Evolutionary conservation across 2,888 invertebrate species (phyloP), one percentile per base, ranked within the genome.

Genomic region (Congeria kusceri): DNA sequence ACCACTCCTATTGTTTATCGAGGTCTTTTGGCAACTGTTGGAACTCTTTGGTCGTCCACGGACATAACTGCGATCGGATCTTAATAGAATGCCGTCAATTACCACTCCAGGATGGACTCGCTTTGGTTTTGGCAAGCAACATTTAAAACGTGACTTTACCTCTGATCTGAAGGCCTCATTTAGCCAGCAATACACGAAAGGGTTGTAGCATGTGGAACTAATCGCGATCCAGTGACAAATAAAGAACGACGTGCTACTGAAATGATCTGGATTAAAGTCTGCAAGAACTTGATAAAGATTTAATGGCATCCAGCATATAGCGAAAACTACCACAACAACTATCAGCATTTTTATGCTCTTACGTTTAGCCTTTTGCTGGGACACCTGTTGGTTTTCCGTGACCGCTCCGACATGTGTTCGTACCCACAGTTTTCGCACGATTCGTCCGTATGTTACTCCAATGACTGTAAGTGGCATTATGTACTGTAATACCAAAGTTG

Each of bases 161-260:
- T 89, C 91, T 20, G 87, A 86, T 25, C 94, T 90, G 85, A 94
- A 94, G 70, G 91, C 90, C 65, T 94, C 93, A 83, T 94, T 94
- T 32, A 94, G 86, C 93, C 94, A 94, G 82, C 94, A 94, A 84
- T 94, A 94, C 23, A 94, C 93, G 84, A 94, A 94, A 0, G 94
- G 94, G 79, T 94, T 94, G 86, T 93, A 94, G 83, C 94, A 94
- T 13, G 94, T 93, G 73, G 93, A 93, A 70, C 93, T 93, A 87
- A 94, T 94, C 25, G 94, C 94, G 25, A 94, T 87, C 92, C 94
- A 93, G 80, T 94, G 94, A 77, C 94, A 94, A 53, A 92, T 84
- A 49, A 94, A 91, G 79, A 93, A 94, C 4, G 91, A 91, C 0
- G 89, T 91, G 1, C 93, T 93, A 78, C 92, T 92, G 84, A 93